Base-by-base conservation (phyloP, 2,888 invertebrate genomes). In the Agonopterix subpropinquella region DNA sequence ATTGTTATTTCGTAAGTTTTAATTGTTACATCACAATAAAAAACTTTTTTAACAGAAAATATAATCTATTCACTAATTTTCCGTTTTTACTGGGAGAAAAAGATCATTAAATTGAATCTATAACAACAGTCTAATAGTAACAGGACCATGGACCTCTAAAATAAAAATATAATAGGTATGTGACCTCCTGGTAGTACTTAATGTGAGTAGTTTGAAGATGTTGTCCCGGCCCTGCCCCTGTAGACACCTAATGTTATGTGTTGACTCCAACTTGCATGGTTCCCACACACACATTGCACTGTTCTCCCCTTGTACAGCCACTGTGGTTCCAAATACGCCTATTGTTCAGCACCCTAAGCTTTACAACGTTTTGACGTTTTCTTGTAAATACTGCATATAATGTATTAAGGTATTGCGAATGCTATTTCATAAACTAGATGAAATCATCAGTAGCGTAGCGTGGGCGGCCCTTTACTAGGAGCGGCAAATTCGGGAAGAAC, bases 141-240 rank as follows among this genome's bases (percentile, higher is more conserved):
- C 39, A 28, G 28, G 28, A n/a, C 11, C 39, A 39, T 39, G 39
- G 11, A 39, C 39, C 5, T n/a, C 10, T 11, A 39, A 39, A n/a
- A n/a, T 39, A 5, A 39, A 39, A n/a, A 39, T 39, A 0, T 53
- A 48, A 54, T 70, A 67, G 73, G 66, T 65, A 67, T 63, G 64
- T 70, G 59, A 59, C 54, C 53, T 57, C 57, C 53, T 56, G 58
- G 65, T 61, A 58, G 65, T 63, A 59, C 63, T 64, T 67, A 64
- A 70, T 62, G 80, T 85, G 80, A 80, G 85, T 85, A 85, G 80
- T 74, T 73, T 77, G 71, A 69, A 64, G 70, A 70, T 79, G 75
- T 79, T 77, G 70, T 75, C 73, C 75, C 76, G 64, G 77, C 61
- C 72, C 67, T 67, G 59, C 66, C 61, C 72, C 67, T 67, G 59